A percentile compares a stretch with the other conserved stretches of the same genome.
Conservation (phyloP, 53 echinoderm and acorn worm species). For the Stichopus horrens region DNA sequence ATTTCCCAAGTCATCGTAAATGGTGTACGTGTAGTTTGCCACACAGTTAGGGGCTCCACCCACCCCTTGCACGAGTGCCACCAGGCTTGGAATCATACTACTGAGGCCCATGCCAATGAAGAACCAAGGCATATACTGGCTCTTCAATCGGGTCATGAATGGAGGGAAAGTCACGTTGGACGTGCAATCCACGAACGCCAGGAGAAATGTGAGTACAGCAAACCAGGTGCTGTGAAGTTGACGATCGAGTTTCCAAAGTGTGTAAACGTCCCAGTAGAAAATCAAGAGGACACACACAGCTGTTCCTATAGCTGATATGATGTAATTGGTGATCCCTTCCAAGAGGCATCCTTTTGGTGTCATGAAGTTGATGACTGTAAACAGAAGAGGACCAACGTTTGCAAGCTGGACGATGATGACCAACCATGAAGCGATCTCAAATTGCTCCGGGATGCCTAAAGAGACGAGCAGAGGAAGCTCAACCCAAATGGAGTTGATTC, state of each 20-base stretch:
- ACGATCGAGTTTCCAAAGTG: constrained; percentile 62
- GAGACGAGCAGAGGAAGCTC: constrained; percentile 77
- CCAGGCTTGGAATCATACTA: constrained; percentile 68
- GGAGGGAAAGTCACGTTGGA: constrained; percentile 83
- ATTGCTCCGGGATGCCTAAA: constrained; percentile 76
- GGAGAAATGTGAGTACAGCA: constrained; percentile 58
- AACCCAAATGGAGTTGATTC: constrained; percentile 64
- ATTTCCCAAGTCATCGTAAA: constrained; percentile 44
- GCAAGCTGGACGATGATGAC: constrained; percentile 76
- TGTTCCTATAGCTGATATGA: constrained; percentile 58
- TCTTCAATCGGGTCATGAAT: constrained; percentile 80
- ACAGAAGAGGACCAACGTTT: constrained; percentile 71
- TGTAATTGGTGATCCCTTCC: constrained; percentile 73
- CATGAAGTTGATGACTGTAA: constrained; percentile 63
- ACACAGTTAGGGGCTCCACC: constrained; percentile 31
- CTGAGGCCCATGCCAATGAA: constrained; percentile 88
- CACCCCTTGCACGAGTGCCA: constrained; percentile 72
- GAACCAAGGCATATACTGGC: constrained; percentile 76
- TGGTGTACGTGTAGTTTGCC: constrained; percentile 56
- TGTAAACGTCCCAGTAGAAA: constrained; percentile 81
- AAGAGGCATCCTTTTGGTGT: constrained; percentile 56
- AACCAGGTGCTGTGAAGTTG: constrained; percentile 78
- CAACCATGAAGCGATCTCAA: constrained; percentile 73
- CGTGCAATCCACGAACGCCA: constrained; percentile 76
- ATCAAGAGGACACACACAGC: constrained; percentile 62